Evolutionary conservation across 2,113 vertebrate species (phyloP).

Genomic region (Verasper variegatus): DNA sequence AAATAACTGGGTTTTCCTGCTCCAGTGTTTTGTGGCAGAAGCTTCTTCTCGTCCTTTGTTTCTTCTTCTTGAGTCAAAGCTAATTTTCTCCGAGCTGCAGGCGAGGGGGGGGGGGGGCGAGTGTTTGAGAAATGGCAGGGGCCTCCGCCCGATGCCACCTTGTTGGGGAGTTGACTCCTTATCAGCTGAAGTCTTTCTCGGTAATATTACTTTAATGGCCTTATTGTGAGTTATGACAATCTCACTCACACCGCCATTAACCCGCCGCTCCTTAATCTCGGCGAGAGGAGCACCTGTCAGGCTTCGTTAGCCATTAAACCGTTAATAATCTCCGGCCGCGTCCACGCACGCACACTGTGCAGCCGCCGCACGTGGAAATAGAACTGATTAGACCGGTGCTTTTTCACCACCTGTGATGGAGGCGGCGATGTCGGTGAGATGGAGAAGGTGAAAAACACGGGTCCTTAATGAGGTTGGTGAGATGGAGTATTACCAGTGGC

Average conservation of each 20-base stretch:
- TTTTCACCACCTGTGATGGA: slow-evolving; percentile 67
- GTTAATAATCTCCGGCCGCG: slow-evolving; percentile 69
- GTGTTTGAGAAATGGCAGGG: slow-evolving; percentile 43
- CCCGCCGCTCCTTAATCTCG: slow-evolving; percentile 76
- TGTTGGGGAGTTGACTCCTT: slow-evolving; percentile 66
- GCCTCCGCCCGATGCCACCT: slow-evolving; percentile 31
- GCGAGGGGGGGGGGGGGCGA: background rate
- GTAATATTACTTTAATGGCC: slow-evolving; percentile 80
- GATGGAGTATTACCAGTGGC: slow-evolving; percentile 70
- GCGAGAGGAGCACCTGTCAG: slow-evolving; percentile 77
- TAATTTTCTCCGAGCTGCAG: slow-evolving; percentile 49
- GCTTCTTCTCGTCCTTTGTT: slow-evolving; percentile 31
- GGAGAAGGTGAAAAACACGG: slow-evolving; percentile 67
- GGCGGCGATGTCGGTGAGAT: slow-evolving; percentile 36
- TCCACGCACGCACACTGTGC: slow-evolving; percentile 10
- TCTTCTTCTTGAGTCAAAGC: slow-evolving; percentile 33
- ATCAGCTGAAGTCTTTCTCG: slow-evolving; percentile 61
- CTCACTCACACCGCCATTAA: slow-evolving; percentile 77
- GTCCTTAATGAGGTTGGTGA: slow-evolving; percentile 75
- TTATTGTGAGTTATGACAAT: slow-evolving; percentile 83
- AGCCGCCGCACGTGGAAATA: slow-evolving; percentile 24
- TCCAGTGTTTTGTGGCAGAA: background rate
- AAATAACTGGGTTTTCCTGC: background rate
- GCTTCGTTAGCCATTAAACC: slow-evolving; percentile 76
- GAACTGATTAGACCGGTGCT: slow-evolving; percentile 68